Evolutionary conservation across 1,140 invertebrate genomes (phyloP).

Genomic region (Monochamus saltuarius): DNA sequence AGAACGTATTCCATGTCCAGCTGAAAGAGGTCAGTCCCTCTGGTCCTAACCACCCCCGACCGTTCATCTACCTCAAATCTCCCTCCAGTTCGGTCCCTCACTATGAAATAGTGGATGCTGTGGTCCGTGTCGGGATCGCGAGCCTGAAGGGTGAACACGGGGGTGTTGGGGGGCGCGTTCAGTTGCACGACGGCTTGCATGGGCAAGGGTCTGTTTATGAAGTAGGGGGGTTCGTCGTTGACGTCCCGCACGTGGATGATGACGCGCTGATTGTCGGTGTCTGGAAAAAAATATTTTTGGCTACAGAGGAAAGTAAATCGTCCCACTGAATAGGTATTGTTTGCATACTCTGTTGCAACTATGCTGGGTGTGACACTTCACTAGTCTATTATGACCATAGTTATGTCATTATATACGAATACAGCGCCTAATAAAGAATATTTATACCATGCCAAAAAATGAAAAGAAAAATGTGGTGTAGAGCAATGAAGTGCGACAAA

Average conservation of each 20-base stretch:
- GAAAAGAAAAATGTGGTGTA: no score
- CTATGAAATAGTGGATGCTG: slow-evolving; percentile 94
- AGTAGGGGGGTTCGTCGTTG: slow-evolving; percentile 94
- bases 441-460: no score
- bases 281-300: slow-evolving; percentile 57
- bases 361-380: no score
- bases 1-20: slow-evolving; percentile 95
- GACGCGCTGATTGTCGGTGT: slow-evolving; percentile 91
- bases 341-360: no score
- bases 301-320: no score
- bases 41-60: slow-evolving; percentile 89
- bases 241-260: slow-evolving; percentile 94
- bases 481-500: no score
- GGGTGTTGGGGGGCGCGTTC: slow-evolving; percentile 90
- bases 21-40: slow-evolving; percentile 88
- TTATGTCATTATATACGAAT: no score
- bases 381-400: no score
- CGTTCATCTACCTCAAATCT: slow-evolving; percentile 54
- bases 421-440: no score
- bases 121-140: slow-evolving; percentile 91
- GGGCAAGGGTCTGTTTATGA: slow-evolving; percentile 92
- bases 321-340: no score
- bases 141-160: slow-evolving; percentile 95
- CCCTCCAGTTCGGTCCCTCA: slow-evolving; percentile 79
- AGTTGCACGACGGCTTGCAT: slow-evolving; percentile 95